Conservation (phyloP, 2,888 invertebrate species). For the Leptopilina myrica region DNA sequence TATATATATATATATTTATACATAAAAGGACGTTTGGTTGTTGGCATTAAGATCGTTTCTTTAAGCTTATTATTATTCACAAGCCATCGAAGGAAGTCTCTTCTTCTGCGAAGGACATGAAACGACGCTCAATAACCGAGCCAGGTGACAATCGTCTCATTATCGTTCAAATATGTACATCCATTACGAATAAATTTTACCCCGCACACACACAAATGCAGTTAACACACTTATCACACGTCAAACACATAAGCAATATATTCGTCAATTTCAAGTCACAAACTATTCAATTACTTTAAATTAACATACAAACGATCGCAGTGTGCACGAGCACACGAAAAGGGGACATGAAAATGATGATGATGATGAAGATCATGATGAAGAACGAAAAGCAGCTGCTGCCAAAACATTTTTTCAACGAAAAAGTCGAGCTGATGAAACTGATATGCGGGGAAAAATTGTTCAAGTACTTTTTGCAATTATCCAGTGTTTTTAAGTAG, state of each 20-base stretch:
- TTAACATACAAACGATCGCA: constrained; percentile 5
- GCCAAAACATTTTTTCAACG: too few relatives aligned
- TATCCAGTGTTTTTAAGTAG: too few relatives aligned
- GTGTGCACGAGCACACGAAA: neutral
- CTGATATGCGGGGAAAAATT: too few relatives aligned
- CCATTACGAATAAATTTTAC: constrained; percentile 13
- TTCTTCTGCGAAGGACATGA: constrained; percentile 26
- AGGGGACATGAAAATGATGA: too few relatives aligned
- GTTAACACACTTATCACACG: neutral
- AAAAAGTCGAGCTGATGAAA: too few relatives aligned
- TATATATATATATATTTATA: too few relatives aligned
- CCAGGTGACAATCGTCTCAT: constrained; percentile 39
- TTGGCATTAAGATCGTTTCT: constrained; percentile 22
- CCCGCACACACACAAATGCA: neutral
- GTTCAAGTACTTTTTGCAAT: too few relatives aligned
- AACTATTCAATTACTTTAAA: constrained; percentile 1
- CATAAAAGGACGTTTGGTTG: constrained; percentile 28
- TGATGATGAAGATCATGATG: too few relatives aligned
- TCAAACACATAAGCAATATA: neutral
- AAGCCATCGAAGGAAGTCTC: constrained; percentile 35
- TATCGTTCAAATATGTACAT: constrained; percentile 34
- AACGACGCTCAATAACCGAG: constrained; percentile 35
- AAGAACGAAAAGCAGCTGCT: too few relatives aligned
- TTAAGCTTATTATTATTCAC: constrained; percentile 32
- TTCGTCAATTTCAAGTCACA: neutral